Conservation (phyloP, 2,113 vertebrate species). For the Hystrix brachyura region DNA sequence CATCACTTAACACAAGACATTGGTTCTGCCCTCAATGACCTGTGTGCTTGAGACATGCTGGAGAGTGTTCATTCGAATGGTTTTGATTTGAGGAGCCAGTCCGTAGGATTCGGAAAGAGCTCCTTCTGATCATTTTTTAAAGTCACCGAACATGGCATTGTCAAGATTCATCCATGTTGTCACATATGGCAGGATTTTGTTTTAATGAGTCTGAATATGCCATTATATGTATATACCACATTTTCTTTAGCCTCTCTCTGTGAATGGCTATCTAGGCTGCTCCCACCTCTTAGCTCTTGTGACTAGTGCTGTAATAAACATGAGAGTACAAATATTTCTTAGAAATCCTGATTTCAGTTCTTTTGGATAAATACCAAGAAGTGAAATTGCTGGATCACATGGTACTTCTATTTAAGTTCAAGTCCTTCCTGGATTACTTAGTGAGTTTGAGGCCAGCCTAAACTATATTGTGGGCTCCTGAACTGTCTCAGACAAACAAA, state of each 20-base stretch:
- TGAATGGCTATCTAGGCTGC: background rate
- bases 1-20: background rate
- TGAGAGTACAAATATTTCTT: background rate
- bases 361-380: background rate
- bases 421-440: background rate
- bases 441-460: background rate
- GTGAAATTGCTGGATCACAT: background rate
- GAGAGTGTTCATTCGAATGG: background rate
- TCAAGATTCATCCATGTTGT: background rate
- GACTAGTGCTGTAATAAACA: background rate
- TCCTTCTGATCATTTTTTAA: background rate
- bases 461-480: background rate
- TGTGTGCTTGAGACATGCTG: background rate
- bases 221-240: background rate
- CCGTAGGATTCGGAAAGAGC: background rate
- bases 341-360: background rate
- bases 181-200: background rate
- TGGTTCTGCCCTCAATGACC: background rate
- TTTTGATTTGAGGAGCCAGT: background rate
- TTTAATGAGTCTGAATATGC: background rate
- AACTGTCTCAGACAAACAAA: background rate
- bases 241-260: background rate
- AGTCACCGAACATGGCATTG: background rate
- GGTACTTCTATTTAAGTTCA: background rate
- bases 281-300: background rate